Evolutionary conservation across 92 coral and sea anemone species (phyloP).

Genomic region (Siderastrea radians): DNA sequence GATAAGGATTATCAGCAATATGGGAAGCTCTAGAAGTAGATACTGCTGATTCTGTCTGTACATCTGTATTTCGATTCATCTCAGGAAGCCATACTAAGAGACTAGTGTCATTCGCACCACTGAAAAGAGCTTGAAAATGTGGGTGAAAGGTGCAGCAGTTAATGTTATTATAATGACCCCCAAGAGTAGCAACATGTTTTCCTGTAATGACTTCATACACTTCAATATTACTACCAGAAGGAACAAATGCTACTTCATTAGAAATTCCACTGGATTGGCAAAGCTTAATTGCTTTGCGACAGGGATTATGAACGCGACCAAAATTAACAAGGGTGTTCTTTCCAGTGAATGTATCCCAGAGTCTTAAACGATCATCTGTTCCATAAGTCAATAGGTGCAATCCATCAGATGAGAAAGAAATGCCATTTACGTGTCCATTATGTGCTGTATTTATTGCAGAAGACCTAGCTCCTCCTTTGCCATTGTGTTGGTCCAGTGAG

Average conservation of each 20-base stretch:
- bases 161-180: constrained; percentile 88
- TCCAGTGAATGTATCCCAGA: constrained; percentile 94
- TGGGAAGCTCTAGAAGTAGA: not conserved
- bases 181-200: constrained; percentile 65
- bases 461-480: constrained; percentile 83
- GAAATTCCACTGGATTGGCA: constrained; percentile 81
- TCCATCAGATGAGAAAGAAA: constrained; percentile 86
- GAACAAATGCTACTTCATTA: constrained; percentile 85
- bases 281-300: constrained; percentile 85
- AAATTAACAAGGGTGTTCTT: constrained; percentile 92
- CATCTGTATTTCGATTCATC: constrained; percentile 54
- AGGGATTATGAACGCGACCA: constrained; percentile 85
- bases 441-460: constrained; percentile 89
- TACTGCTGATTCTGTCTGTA: not conserved
- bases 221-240: constrained; percentile 74
- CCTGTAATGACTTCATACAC: constrained; percentile 88
- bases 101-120: constrained; percentile 94
- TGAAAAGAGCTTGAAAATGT: constrained; percentile 86
- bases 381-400: constrained; percentile 86
- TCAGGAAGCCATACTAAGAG: constrained; percentile 92
- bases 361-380: constrained; percentile 91
- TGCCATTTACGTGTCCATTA: constrained; percentile 92
- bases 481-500: constrained; percentile 93
- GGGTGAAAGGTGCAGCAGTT: constrained; percentile 91
- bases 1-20: constrained; percentile 54